These are phyloP conservation scores for Pterocles orientalis DNA, from an alignment of 2,113 vertebrate genomes.

Conservation along the genomic window DNA sequence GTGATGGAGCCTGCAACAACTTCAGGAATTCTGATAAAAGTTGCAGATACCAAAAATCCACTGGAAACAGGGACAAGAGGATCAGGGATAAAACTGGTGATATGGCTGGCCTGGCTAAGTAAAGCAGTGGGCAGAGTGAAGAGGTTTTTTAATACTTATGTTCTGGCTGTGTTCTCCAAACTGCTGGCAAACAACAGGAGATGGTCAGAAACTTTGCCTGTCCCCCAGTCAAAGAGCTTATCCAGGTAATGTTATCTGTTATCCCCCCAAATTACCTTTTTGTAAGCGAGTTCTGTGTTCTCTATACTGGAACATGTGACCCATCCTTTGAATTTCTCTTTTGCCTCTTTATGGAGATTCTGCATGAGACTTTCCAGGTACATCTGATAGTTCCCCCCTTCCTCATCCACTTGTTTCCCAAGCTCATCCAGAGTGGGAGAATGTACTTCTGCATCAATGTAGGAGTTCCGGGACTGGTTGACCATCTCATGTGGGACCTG, in stretches of 20 bases:
- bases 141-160: background rate
- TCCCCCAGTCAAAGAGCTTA: background rate
- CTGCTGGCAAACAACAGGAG: background rate
- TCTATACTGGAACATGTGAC: conserved; percentile 86
- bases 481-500: conserved; percentile 95
- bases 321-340: conserved; percentile 96
- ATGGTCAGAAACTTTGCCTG: background rate
- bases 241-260: background rate
- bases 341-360: conserved; percentile 89
- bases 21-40: background rate
- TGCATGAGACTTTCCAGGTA: conserved; percentile 88
- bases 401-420: conserved; percentile 87
- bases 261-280: conserved; percentile 82
- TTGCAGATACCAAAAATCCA: background rate
- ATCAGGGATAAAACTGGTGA: background rate
- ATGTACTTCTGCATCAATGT: conserved; percentile 89
- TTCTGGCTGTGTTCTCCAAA: background rate
- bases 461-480: conserved; percentile 90
- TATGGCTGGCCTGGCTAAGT: background rate
- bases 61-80: background rate
- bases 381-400: conserved; percentile 80
- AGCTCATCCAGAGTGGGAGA: conserved; percentile 87
- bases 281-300: conserved; percentile 90
- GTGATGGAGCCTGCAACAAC: background rate
- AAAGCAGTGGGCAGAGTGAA: background rate